Conservation (phyloP, 2,113 vertebrate genomes). For the Trichomycterus rosablanca region DNA sequence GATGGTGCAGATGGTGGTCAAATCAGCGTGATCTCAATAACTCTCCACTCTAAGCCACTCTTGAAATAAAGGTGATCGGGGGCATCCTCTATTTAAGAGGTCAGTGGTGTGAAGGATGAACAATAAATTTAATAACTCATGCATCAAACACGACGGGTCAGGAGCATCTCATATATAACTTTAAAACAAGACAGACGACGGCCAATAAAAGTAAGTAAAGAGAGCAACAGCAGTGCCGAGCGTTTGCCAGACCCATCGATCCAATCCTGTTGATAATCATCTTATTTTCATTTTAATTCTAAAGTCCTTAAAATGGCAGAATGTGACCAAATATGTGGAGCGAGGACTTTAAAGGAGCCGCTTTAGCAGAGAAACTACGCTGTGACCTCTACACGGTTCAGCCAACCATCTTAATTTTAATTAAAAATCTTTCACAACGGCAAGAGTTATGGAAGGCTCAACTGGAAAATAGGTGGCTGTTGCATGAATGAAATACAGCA, state of each 20-base stretch:
- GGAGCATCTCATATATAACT: constrained; percentile 59
- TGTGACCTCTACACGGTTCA: constrained; percentile 55
- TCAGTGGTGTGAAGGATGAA: constrained; percentile 68
- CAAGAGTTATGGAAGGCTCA: constrained; percentile 59
- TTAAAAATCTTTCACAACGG: constrained; percentile 66
- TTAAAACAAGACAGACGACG: constrained; percentile 69
- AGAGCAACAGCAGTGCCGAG: constrained; percentile 48
- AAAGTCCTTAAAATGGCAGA: constrained; percentile 50
- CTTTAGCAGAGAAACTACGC: constrained; percentile 50
- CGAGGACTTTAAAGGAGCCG: constrained; percentile 14
- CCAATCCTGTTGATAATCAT: constrained; percentile 49
- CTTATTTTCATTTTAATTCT: constrained; percentile 56
- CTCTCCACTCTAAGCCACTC: too few relatives aligned
- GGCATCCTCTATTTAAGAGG: constrained; percentile 54
- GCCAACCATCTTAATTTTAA: constrained; percentile 65
- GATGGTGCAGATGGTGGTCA: too few relatives aligned
- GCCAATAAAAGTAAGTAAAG: constrained; percentile 76
- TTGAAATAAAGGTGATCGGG: background rate
- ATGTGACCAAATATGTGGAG: constrained; percentile 53
- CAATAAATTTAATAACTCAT: constrained; percentile 71
- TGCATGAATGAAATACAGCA: constrained; percentile 54
- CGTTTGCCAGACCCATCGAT: constrained; percentile 36
- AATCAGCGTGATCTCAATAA: too few relatives aligned
- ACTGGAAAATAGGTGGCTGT: constrained; percentile 56
- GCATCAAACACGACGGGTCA: constrained; percentile 64